Evolutionary conservation across 2,888 invertebrate genomes (phyloP), one percentile per base, ranked within the genome.

Genomic region (Margaritifera margaritifera): DNA sequence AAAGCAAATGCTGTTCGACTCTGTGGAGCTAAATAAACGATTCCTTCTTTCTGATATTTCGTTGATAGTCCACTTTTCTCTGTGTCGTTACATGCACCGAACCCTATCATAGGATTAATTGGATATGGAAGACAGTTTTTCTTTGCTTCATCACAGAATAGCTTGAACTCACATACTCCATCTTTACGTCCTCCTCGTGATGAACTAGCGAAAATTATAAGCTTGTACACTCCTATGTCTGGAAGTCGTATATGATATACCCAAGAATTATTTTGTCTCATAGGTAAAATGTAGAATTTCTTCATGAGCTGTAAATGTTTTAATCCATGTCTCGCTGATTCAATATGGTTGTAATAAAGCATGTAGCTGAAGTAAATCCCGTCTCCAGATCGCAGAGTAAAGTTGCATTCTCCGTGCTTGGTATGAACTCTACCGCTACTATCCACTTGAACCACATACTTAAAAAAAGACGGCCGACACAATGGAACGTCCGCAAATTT

Each of bases 201-300:
- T 42, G 11, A 15, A 42, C 74, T 74, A 11, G 67, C 74, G 22
- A 68, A 65, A 27, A 72, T 74, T 64, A 65, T 70, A 20, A 75
- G 71, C 58, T 79, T 78, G 59, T 78, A 81, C 4, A 79, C 66
- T 2, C 80, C 80, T 42, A 60, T 60, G 52, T 74, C 66, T 1
- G 79, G 78, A 70, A 78, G 78, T 22, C 79, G 73, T 20, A 76
- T 68, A 18, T 56, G 68, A 54, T 78, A 79, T 60, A 66, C 69
- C 72, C 77, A 73, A 6, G 61, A 71, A 2, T 55, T 66, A 24
- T 71, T 66, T 4, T 71, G 59, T 51, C 77, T 62, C 51, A 74
- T 72, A 25, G 77, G 68, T 19, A 78, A 66, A 11, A 80, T 78
- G 62, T 66, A 80, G n/a, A 73, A 78, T 20, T 74, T 72, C 20